Conservation (phyloP, 2,797 vertebrate species). For the Thamnophis elegans region DNA sequence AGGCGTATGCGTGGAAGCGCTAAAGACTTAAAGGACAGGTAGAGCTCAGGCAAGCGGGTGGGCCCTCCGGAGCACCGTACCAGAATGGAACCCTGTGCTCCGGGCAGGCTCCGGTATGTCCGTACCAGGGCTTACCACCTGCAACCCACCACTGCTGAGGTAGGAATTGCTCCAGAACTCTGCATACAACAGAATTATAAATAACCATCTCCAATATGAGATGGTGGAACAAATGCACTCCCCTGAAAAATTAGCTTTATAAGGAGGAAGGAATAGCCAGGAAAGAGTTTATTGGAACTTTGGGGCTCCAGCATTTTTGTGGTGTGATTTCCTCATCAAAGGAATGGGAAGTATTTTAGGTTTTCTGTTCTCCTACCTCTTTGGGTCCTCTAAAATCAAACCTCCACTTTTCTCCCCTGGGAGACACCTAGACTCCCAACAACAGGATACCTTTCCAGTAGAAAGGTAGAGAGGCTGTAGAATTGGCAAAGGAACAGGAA, state of each 20-base stretch:
- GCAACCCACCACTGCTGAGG: too few relatives aligned
- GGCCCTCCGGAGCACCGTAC: too few relatives aligned
- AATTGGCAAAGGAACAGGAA: background rate
- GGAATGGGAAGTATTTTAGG: background rate
- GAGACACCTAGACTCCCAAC: background rate
- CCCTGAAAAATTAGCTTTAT: background rate
- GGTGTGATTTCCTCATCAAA: background rate
- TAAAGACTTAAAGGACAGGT: too few relatives aligned
- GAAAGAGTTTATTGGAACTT: background rate
- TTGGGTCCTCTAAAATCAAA: background rate
- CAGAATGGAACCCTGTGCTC: too few relatives aligned
- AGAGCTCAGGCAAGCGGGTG: too few relatives aligned
- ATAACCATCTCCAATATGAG: background rate
- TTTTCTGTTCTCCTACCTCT: background rate
- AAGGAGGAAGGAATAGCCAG: background rate
- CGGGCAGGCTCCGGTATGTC: too few relatives aligned
- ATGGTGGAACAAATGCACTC: background rate
- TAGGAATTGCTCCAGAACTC: background rate
- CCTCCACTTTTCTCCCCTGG: background rate
- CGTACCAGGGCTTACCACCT: too few relatives aligned
- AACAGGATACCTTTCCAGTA: background rate
- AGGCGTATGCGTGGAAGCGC: too few relatives aligned
- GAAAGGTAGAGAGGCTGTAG: background rate
- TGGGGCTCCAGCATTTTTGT: background rate
- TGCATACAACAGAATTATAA: background rate